Conservation (phyloP, 64 coral and sea anemone genomes). For the Montipora efflorescens region DNA sequence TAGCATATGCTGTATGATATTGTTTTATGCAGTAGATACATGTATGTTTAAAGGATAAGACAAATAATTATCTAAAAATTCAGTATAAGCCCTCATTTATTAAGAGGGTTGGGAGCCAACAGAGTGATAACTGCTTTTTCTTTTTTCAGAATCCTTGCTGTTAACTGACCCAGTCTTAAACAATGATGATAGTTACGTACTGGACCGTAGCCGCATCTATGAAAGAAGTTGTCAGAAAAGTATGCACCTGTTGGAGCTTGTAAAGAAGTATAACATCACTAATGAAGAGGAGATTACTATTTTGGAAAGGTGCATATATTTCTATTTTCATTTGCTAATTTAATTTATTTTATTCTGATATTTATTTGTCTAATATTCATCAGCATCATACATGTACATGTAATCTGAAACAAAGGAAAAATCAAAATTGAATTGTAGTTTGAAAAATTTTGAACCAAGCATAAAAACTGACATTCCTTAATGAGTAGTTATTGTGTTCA, state of each 20-base stretch:
- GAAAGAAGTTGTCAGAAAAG: conserved; percentile 48
- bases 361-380: not conserved
- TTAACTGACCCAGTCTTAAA: conserved; percentile 55
- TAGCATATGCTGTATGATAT: too few relatives aligned
- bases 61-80: too few relatives aligned
- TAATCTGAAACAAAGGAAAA: too few relatives aligned
- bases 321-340: not conserved
- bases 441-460: too few relatives aligned
- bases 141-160: conserved; percentile 38
- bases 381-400: too few relatives aligned
- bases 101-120: too few relatives aligned
- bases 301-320: conserved; percentile 1
- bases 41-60: too few relatives aligned
- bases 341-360: too few relatives aligned
- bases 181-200: conserved; percentile 40
- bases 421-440: too few relatives aligned
- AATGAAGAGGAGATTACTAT: conserved; percentile 18
- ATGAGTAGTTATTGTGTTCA: not conserved
- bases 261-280: conserved; percentile 39
- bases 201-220: conserved; percentile 17
- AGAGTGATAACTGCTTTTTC: not conserved
- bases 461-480: too few relatives aligned
- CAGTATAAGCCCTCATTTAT: too few relatives aligned
- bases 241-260: conserved; percentile 14
- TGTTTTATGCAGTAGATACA: too few relatives aligned